These are phyloP conservation scores for Timandra comae DNA, from an alignment of 2,888 invertebrate species.

Conservation along the genomic window DNA sequence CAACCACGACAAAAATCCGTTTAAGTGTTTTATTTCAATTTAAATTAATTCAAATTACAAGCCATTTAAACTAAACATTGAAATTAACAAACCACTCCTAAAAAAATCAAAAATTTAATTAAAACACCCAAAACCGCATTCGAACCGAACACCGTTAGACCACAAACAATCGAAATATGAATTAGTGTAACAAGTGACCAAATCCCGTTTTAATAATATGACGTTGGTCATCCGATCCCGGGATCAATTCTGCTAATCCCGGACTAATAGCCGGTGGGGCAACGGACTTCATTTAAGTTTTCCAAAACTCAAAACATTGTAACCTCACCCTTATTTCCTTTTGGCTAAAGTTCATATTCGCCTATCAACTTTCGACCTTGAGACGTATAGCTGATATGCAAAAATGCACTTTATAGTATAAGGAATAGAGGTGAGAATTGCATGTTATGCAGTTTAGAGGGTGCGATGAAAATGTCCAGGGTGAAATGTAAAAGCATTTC, in stretches of 20 bases:
- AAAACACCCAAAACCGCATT: constrained; percentile 3
- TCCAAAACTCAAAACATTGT: constrained; percentile 9
- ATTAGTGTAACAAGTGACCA: constrained; percentile 60
- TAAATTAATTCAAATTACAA: too few relatives aligned
- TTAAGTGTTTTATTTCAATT: too few relatives aligned
- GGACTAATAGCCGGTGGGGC: constrained; percentile 63
- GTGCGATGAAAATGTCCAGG: constrained; percentile 40
- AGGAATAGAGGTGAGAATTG: background rate
- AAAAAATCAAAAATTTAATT: background rate
- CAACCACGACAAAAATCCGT: too few relatives aligned
- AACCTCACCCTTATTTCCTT: constrained; percentile 16
- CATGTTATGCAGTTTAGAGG: constrained; percentile 47
- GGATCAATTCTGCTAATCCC: constrained; percentile 68
- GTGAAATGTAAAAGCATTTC: constrained; percentile 72
- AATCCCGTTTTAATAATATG: constrained; percentile 70
- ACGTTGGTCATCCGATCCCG: constrained; percentile 68
- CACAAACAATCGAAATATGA: constrained; percentile 54
- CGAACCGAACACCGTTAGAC: constrained; percentile 7
- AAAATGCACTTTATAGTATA: background rate
- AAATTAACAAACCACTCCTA: too few relatives aligned
- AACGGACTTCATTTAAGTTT: too few relatives aligned
- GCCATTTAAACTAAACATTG: too few relatives aligned
- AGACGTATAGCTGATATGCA: background rate
- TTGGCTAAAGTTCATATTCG: constrained; percentile 16
- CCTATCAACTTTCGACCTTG: background rate